Base-by-base conservation (phyloP, 2,888 invertebrate genomes). In the Spialia ferax region DNA sequence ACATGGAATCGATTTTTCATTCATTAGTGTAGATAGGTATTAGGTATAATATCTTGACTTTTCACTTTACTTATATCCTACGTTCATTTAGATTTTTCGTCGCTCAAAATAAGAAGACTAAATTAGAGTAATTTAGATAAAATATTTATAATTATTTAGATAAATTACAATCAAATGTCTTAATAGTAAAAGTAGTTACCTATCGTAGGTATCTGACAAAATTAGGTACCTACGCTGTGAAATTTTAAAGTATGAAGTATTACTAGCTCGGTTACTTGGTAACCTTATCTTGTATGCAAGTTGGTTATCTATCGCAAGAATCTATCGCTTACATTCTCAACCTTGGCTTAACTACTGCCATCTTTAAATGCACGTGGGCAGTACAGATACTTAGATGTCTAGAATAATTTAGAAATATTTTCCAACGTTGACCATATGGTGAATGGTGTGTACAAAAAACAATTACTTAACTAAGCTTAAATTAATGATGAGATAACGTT, bases 251-350 rank as follows among this genome's bases (percentile, higher is more conserved):
- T 42, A 42, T 42, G 42, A 59, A 4, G 26, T 22, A 26, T 23
- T 52, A 22, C 35, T 4, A 18, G 22, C 62, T 52, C n/a, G 22
- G 22, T 35, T 52, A 35, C 52, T 35, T 52, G 52, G 26, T 35
- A 18, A 50, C 48, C 22, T 13, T 61, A 62, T 55, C 26, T 55
- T 55, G 5, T n/a, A 20, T 29, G 26, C 61, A 61, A 61, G 61
- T 61, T 32, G 13, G 22, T 35, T 59, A 59, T 59, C 23, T 45
- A 59, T 38, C 13, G 22, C 57, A 38, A n/a, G 22, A 20, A 38
- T 38, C 57, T 38, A 57, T 59, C 59, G 42, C 23, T 59, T 22
- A 42, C 23, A 42, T 42, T 42, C 59, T 42, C 42, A 38, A 26
- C 59, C 38, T 32, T 50, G 62, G 22, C n/a, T 62, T 15, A 50